Conservation (phyloP, 2,113 vertebrate species). For the Nicator chloris region DNA sequence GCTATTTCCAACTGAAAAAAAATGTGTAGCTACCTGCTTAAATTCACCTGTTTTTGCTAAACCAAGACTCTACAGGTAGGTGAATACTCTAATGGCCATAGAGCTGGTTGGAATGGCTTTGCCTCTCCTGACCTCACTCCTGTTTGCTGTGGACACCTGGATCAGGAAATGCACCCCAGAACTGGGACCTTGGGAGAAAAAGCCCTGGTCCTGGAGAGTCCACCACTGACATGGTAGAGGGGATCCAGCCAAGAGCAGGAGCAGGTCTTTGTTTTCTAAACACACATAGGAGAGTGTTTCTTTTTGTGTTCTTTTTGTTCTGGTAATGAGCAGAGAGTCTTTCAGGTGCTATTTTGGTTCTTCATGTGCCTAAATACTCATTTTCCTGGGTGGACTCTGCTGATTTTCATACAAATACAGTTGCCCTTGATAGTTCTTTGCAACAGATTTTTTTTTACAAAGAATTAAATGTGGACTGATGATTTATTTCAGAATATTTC, state of each 20-base stretch:
- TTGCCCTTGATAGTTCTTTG: background rate
- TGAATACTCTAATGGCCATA: background rate
- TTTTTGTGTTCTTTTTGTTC: background rate
- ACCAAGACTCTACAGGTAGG: background rate
- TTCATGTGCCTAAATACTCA: background rate
- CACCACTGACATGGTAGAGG: background rate
- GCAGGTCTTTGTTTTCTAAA: background rate
- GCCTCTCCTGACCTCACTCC: background rate
- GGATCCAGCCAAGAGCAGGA: background rate
- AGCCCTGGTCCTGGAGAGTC: background rate
- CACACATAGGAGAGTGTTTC: background rate
- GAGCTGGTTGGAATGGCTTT: background rate
- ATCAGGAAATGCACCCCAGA: background rate
- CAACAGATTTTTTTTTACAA: background rate
- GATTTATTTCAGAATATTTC: background rate
- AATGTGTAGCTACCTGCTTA: background rate
- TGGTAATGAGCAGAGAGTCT: background rate
- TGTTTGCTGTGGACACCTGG: background rate
- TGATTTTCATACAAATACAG: background rate
- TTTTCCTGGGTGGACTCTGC: background rate
- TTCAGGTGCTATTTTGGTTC: background rate
- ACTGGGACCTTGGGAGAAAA: background rate
- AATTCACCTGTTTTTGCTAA: background rate
- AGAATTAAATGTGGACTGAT: background rate
- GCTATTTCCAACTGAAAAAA: background rate